Evolutionary conservation across 2,797 vertebrate genomes (phyloP), one percentile per base, ranked within the genome.

Genomic region (Micrastur ruficollis): DNA sequence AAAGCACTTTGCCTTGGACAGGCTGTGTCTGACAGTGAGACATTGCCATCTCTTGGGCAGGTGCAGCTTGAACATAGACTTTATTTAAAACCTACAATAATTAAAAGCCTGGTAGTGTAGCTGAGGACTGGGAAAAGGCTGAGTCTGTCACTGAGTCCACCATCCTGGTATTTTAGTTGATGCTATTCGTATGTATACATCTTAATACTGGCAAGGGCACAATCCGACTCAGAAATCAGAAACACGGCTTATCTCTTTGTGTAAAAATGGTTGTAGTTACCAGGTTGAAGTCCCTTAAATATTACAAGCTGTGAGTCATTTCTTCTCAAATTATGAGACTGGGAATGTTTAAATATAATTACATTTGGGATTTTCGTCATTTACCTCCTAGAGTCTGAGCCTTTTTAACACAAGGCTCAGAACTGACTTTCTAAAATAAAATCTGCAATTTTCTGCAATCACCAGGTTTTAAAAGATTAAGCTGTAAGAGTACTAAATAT

Each of bases 41-140:
- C 67, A 56, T 55, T 93, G 92, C 90, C 92, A 94, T 38, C 90
- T 95, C 85, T 84, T 88, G 90, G 89, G 61, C 86, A 92, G 76
- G 49, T 78, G 89, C 70, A 52, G 58, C 79, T 32, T 23, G 29
- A 44, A 7, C 56, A 4, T 4, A 32, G 58, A 23, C 26, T 59
- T 72, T 56, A 11, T 23, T 72, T 88, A 58, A 81, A 81, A 44
- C 32, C 34, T 12, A 4, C 26, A 13, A 3, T 22, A 49, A 59
- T 81, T 27, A 25, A 47, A 68, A 84, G 42, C 55, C 59, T 0
- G 0, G 3, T 11, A 15, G 53, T 5, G 13, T 42, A 61, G 36
- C 63, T 81, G 61, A 68, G 72, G 76, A 14, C 18, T 68, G 8
- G 50, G 49, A 42, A 81, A 34, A 27, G 42, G 23, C 42, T 18